phyloP scores from a whole-genome alignment of 2,888 invertebrate genomes.

The Leuctra nigra region DNA sequence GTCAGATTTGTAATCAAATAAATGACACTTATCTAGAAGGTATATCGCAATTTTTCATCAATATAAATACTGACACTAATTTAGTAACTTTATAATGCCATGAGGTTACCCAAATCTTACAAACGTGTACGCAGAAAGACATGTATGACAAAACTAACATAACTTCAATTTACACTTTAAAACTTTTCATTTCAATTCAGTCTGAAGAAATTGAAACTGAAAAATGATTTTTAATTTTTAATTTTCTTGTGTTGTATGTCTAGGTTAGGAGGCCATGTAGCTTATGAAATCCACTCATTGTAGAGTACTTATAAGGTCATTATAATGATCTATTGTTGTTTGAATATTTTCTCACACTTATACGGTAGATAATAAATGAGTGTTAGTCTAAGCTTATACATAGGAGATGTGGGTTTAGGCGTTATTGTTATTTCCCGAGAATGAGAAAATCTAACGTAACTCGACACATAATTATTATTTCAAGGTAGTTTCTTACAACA shows the following conservation, averaged over 20 bases:
- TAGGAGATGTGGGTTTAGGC: conserved; percentile 13
- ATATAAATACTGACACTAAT: too few relatives aligned
- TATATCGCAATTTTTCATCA: too few relatives aligned
- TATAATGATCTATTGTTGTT: background rate
- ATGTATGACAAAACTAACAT: too few relatives aligned
- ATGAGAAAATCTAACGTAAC: conserved; percentile 12
- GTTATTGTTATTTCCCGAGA: conserved; percentile 14
- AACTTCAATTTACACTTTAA: too few relatives aligned
- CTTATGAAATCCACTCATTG: background rate
- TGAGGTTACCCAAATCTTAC: too few relatives aligned
- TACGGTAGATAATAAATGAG: conserved; percentile 5
- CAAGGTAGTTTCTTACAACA: conserved; percentile 13
- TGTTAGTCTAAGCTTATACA: conserved; percentile 1
- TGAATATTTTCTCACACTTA: conserved; percentile 12
- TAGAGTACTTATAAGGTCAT: conserved; percentile 4
- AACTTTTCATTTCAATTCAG: too few relatives aligned
- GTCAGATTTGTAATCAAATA: too few relatives aligned
- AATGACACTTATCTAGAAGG: too few relatives aligned
- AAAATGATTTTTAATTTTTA: too few relatives aligned
- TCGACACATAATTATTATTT: conserved; percentile 7
- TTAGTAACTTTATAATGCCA: too few relatives aligned
- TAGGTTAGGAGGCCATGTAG: conserved; percentile 5
- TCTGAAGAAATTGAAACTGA: too few relatives aligned
- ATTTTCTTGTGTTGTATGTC: conserved; percentile 4
- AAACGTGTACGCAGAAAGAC: too few relatives aligned